A percentile compares a stretch with the other conserved stretches of the same genome.
Conservation (phyloP, 2,113 vertebrate genomes). For the Xenopus tropicalis region DNA sequence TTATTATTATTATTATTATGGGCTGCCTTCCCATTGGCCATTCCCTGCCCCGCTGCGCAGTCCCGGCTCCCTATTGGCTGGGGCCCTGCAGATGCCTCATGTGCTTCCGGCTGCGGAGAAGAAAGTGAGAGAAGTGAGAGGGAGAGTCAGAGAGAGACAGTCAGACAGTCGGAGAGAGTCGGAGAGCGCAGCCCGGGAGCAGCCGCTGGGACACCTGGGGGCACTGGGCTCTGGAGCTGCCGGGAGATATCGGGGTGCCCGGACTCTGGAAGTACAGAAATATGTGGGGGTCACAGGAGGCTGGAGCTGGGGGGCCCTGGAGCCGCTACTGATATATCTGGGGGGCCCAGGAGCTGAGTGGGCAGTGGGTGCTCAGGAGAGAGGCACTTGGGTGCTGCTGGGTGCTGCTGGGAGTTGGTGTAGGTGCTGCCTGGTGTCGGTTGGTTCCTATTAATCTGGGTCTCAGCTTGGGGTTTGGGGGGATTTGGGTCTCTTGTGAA, state of each 20-base stretch:
- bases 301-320: too few species aligned
- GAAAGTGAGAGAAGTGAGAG: slow-evolving; percentile 68
- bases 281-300: slow-evolving; percentile 30
- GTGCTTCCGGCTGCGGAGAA: slow-evolving; percentile 83
- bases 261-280: slow-evolving; percentile 55
- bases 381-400: not conserved
- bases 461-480: too few species aligned
- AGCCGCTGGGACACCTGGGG: slow-evolving; percentile 23
- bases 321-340: not conserved
- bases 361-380: not conserved
- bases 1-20: too few species aligned
- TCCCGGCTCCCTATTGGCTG: slow-evolving; percentile 67
- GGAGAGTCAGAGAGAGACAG: slow-evolving; percentile 74
- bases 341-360: not conserved
- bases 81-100: slow-evolving; percentile 77
- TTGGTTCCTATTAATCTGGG: too few species aligned
- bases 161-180: slow-evolving; percentile 53
- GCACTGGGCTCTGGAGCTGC: slow-evolving; percentile 42
- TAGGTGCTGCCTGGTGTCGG: too few species aligned
- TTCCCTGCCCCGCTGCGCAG: slow-evolving; percentile 60
- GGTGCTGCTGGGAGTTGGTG: too few species aligned
- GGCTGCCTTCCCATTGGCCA: slow-evolving; percentile 67
- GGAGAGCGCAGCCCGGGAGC: slow-evolving; percentile 66
- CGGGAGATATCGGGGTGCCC: slow-evolving; percentile 58
- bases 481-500: too few species aligned